These are phyloP conservation scores for Onychomys leucogaster DNA, from an alignment of 2,797 vertebrate species.

Conservation along the genomic window DNA sequence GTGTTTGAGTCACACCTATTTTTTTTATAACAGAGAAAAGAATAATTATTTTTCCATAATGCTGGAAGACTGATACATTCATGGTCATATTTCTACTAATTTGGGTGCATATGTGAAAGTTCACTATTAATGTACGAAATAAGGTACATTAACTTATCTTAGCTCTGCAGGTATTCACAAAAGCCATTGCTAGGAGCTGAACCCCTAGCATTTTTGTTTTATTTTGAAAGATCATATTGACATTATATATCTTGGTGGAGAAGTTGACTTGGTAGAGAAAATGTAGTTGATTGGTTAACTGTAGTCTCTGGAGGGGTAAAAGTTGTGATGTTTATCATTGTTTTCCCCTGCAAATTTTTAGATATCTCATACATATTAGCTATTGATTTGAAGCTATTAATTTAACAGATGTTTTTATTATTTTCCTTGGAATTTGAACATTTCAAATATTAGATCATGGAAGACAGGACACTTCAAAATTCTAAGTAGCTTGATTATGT, in stretches of 20 bases:
- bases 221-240: background rate
- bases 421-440: background rate
- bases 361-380: background rate
- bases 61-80: background rate
- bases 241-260: background rate
- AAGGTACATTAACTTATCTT: background rate
- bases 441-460: background rate
- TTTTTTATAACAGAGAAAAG: background rate
- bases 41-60: constrained; percentile 11
- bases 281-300: background rate
- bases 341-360: background rate
- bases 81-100: background rate
- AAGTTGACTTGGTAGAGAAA: background rate
- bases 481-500: background rate
- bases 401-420: background rate
- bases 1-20: background rate
- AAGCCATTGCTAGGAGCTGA: background rate
- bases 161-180: background rate
- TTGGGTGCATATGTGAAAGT: background rate
- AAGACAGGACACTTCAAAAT: background rate
- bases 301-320: background rate
- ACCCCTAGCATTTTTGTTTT: background rate
- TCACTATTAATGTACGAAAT: background rate
- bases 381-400: background rate
- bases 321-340: background rate